These are phyloP conservation scores for Anguilla megastoma DNA, from an alignment of 2,797 vertebrate species.

Conservation along the genomic window DNA sequence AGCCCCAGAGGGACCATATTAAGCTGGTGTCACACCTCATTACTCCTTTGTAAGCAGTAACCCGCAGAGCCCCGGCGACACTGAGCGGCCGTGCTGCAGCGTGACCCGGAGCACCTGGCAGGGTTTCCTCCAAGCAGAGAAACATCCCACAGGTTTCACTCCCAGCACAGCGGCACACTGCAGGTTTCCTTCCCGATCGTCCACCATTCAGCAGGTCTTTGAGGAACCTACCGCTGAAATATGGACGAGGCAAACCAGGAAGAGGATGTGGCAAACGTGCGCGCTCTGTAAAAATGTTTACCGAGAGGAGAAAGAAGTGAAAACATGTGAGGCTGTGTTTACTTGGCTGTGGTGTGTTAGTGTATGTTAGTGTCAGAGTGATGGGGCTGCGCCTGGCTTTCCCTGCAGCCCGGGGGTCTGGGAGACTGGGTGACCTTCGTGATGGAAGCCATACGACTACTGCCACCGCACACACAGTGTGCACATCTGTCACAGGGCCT, in stretches of 20 bases:
- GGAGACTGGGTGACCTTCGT: not conserved
- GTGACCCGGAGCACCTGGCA: no score
- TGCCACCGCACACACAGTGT: not conserved
- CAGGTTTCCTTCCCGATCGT: not conserved
- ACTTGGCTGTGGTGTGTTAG: not conserved
- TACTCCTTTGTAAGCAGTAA: not conserved
- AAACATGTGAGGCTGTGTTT: not conserved
- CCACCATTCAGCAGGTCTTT: no score
- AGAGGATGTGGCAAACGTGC: no score
- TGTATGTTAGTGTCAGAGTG: not conserved
- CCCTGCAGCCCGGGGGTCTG: not conserved
- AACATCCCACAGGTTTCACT: not conserved
- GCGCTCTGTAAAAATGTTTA: not conserved
- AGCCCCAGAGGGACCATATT: not conserved
- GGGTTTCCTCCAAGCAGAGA: not conserved
- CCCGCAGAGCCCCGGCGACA: not conserved
- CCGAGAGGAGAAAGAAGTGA: not conserved
- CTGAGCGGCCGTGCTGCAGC: not conserved
- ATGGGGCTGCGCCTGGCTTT: not conserved
- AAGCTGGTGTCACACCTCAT: not conserved
- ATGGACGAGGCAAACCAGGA: no score
- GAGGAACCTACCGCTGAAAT: no score
- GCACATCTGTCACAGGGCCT: not conserved
- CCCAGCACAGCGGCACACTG: no score
- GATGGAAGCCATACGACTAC: not conserved